A percentile compares a stretch with the other conserved stretches of the same genome.
Conservation (phyloP, 2,113 vertebrate genomes). For the Osmerus mordax region DNA sequence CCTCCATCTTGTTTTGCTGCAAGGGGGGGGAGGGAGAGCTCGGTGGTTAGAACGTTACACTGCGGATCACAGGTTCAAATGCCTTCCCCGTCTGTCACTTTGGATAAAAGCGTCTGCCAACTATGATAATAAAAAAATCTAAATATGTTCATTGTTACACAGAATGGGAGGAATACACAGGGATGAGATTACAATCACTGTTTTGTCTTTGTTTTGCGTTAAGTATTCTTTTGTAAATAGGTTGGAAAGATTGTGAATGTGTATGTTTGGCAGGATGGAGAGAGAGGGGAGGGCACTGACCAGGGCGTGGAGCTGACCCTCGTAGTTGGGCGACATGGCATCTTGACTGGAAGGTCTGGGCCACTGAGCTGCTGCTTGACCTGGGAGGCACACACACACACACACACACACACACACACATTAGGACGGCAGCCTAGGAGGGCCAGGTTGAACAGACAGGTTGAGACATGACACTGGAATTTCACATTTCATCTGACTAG, state of each 20-base stretch:
- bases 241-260: no score
- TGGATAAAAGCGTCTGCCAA: not conserved
- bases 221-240: no score
- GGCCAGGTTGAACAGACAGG: not conserved
- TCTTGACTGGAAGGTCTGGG: constrained; percentile 80
- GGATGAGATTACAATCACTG: no score
- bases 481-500: not conserved
- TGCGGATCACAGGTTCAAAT: not conserved
- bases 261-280: not conserved
- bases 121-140: no score
- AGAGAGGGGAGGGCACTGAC: constrained; percentile 64
- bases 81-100: not conserved
- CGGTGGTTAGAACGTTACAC: not conserved
- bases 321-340: constrained; percentile 88
- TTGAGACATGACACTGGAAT: not conserved
- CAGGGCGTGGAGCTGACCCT: constrained; percentile 87
- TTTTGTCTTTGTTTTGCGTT: no score
- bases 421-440: no score
- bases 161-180: no score
- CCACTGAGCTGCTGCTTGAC: constrained; percentile 90
- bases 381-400: constrained; percentile 17
- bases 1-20: constrained; percentile 95
- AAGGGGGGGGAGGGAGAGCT: not conserved
- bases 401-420: no score
- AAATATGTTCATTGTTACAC: no score